phyloP scores from a whole-genome alignment of 2,113 vertebrate genomes.

The Myrmecophaga tridactyla region DNA sequence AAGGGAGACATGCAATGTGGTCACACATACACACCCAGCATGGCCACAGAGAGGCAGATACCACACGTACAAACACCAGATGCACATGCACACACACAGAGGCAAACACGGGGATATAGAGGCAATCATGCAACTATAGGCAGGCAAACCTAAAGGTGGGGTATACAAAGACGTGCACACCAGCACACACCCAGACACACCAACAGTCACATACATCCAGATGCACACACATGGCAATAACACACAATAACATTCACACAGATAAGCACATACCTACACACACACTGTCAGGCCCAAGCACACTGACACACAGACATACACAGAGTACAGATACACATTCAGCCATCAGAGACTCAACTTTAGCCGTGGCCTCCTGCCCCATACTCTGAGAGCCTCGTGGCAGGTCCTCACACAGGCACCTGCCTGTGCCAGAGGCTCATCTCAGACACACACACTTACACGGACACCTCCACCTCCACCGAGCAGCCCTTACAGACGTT shows the following conservation, averaged over 20 bases:
- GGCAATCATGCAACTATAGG: background rate
- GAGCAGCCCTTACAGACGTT: background rate
- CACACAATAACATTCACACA: background rate
- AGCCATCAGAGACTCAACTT: background rate
- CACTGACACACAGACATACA: background rate
- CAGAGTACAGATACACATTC: background rate
- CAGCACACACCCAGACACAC: background rate
- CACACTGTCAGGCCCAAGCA: background rate
- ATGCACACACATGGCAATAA: background rate
- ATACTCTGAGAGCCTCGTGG: background rate
- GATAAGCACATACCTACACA: background rate
- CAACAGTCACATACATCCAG: background rate
- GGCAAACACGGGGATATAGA: background rate
- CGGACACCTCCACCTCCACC: background rate
- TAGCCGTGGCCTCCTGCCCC: background rate
- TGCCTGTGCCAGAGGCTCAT: background rate
- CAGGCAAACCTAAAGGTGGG: background rate
- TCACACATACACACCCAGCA: background rate
- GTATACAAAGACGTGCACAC: background rate
- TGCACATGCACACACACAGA: background rate
- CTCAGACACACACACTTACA: background rate
- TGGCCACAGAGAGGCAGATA: background rate
- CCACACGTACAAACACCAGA: background rate
- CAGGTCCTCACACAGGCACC: background rate
- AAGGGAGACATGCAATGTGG: background rate